A percentile compares a stretch with the other conserved stretches of the same genome.
phyloP scores from a whole-genome alignment of 2,888 invertebrate genomes.

The Spodoptera picta region DNA sequence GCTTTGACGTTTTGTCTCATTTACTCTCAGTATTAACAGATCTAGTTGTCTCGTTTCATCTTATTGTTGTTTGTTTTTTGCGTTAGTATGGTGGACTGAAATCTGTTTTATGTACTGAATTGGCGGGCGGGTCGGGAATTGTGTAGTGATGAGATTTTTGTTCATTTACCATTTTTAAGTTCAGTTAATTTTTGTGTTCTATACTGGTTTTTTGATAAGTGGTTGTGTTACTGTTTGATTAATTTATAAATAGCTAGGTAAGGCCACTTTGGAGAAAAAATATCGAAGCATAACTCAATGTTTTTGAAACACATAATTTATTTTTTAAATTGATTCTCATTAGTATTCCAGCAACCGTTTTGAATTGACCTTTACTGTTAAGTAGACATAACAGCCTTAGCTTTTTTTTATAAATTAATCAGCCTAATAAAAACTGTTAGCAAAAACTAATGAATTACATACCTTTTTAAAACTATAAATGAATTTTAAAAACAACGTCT shows the following conservation, averaged over 20 bases:
- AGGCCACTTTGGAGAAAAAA: neutral
- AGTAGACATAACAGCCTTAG: no score
- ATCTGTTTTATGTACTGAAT: conserved; percentile 23
- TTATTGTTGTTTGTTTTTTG: conserved; percentile 9
- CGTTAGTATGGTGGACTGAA: conserved; percentile 1
- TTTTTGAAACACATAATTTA: no score
- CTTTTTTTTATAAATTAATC: no score
- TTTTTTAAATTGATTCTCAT: no score
- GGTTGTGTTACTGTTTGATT: neutral
- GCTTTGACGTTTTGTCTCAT: conserved; percentile 34
- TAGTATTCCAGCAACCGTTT: no score
- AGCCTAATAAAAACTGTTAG: no score
- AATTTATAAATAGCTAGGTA: neutral
- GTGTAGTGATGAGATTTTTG: conserved; percentile 17
- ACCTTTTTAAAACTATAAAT: no score
- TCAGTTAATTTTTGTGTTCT: neutral
- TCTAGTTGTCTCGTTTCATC: conserved; percentile 31
- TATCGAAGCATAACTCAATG: no score
- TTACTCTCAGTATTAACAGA: conserved; percentile 12
- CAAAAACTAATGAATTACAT: no score
- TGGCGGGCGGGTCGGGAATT: conserved; percentile 5
- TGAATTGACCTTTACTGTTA: no score
- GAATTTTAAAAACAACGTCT: no score
- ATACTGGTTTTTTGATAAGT: neutral
- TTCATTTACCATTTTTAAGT: neutral